A percentile compares a stretch with the other conserved stretches of the same genome.
These are phyloP conservation scores for Diplogasteroides magnus DNA, from an alignment of 1,140 invertebrate genomes.

Conservation along the genomic window DNA sequence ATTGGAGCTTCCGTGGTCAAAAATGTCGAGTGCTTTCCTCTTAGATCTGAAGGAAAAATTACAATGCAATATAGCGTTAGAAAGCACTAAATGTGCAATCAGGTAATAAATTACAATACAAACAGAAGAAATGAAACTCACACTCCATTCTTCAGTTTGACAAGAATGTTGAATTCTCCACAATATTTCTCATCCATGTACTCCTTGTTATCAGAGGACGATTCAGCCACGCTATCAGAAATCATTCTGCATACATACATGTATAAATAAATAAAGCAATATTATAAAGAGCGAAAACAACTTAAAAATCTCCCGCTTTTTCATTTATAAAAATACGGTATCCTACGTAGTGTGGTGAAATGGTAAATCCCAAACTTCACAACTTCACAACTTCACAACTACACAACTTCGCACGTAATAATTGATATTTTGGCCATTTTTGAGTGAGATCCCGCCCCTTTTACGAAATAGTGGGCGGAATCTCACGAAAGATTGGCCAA, in stretches of 20 bases:
- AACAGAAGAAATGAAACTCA: constrained; percentile 12
- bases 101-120: neutral
- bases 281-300: neutral
- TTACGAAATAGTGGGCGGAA: too few species aligned
- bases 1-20: neutral
- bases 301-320: constrained; percentile 2
- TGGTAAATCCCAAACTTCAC: too few species aligned
- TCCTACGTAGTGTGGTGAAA: too few species aligned
- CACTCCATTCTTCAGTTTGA: constrained; percentile 18
- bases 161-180: constrained; percentile 7
- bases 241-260: neutral
- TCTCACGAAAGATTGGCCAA: too few species aligned
- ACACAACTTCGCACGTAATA: too few species aligned
- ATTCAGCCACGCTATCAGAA: neutral
- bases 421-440: too few species aligned
- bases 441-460: too few species aligned
- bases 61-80: too few species aligned
- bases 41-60: constrained; percentile 9
- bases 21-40: constrained; percentile 8
- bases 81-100: constrained; percentile 1
- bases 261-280: neutral
- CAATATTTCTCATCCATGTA: neutral
- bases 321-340: too few species aligned
- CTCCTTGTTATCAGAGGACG: neutral
- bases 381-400: too few species aligned